Evolutionary conservation across 2,797 vertebrate species (phyloP), one percentile per base, ranked within the genome.

Genomic region (Poliocrania exsul): DNA sequence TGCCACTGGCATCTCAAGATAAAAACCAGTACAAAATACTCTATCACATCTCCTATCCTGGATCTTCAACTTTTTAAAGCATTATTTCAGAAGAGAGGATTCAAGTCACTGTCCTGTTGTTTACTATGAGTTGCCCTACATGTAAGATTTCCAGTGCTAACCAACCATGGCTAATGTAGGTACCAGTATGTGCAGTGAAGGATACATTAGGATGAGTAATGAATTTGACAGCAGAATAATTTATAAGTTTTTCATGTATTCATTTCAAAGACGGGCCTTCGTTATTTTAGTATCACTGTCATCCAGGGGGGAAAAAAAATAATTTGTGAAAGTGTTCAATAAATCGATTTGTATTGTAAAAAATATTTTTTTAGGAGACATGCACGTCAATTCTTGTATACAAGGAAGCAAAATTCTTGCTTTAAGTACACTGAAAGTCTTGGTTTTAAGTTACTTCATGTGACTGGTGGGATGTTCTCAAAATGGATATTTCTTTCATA

Each of bases 71-170:
- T 46, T 75, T 65, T n/a, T 38, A 67, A 65, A 49, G 24, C 37
- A 74, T 11, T n/a, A 31, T 20, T 88, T 77, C 47, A 40, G 35
- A 75, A 77, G 24, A 65, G 13, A 50, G 15, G 19, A 86, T 69
- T 75, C 35, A 69, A 42, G 33, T 40, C 5, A 47, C 7, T 82
- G 21, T 62, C 46, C 44, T 58, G 31, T 80, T 18, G 16, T 28
- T 73, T 28, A 35, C 17, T 58, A 23, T 7, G 20, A 25, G 16
- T 4, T 23, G n/a, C 0, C 0, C 44, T 37, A 42, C 0, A 53
- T 1, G 1, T 14, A 38, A 14, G 6, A 70, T 31, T 28, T 47
- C 20, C 20, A 50, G 14, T 2, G 28, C 33, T 20, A 49, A 70
- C 24, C 21, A 79, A 31, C 42, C 29, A 85, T 50, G 18, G 44